Evolutionary conservation across 2,113 vertebrate genomes (phyloP).

Genomic region (Melospiza melodia): DNA sequence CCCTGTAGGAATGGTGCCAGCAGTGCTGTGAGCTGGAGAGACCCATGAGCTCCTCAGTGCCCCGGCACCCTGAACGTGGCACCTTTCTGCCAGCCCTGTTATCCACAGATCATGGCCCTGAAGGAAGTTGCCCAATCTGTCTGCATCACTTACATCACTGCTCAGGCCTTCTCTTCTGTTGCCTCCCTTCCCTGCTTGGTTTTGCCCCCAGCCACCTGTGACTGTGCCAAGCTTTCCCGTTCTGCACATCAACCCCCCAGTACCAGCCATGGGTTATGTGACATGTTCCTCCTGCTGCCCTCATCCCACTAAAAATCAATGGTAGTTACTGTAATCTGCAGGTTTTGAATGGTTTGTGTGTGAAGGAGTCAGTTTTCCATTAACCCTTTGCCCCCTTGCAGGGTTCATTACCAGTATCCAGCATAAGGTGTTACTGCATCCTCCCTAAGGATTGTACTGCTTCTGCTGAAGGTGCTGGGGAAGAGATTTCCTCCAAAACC

Average conservation of each 20-base stretch:
- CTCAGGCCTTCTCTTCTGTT: fast-evolving
- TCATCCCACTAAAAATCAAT: neutral
- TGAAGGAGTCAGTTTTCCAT: neutral
- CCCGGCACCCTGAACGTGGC: fast-evolving
- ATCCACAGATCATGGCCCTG: fast-evolving
- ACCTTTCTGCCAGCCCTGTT: neutral
- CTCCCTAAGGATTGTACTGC: neutral
- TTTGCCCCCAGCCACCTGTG: neutral
- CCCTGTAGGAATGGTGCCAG: neutral
- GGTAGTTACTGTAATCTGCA: neutral
- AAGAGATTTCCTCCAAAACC: neutral
- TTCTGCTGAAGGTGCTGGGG: fast-evolving
- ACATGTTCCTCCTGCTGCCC: neutral
- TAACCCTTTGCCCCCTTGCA: neutral
- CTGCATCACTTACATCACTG: neutral
- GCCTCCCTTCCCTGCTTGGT: neutral
- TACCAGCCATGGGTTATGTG: fast-evolving
- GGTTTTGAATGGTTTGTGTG: neutral
- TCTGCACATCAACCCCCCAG: too few relatives aligned
- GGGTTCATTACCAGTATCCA: neutral
- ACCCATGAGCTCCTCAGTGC: fast-evolving
- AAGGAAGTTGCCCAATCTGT: neutral
- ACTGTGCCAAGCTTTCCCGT: neutral
- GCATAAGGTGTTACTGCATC: neutral
- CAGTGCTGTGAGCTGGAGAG: neutral